Percentiles rank a stretch among this genome's conserved stretches.
Conservation (phyloP, 2,888 invertebrate species). For the Scelioninae gen. 2 region DNA sequence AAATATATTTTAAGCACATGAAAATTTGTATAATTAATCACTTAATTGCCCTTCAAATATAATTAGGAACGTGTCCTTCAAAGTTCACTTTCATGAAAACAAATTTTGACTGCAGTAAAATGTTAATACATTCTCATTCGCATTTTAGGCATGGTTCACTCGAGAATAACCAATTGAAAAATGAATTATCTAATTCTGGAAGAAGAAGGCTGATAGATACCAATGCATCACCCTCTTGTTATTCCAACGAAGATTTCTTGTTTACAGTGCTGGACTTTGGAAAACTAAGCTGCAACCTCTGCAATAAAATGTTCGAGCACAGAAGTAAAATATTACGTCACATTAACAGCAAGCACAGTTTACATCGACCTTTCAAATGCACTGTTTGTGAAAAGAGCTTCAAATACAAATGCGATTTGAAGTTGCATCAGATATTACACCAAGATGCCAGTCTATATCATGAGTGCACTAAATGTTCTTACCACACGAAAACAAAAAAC, state of each 20-base stretch:
- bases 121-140: too few relatives aligned
- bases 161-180: too few relatives aligned
- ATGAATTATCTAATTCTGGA: background rate
- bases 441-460: slow-evolving; percentile 60
- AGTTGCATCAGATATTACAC: slow-evolving; percentile 63
- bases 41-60: too few relatives aligned
- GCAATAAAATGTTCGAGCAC: slow-evolving; percentile 62
- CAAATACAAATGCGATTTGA: slow-evolving; percentile 68
- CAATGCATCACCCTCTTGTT: background rate
- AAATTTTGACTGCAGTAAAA: too few relatives aligned
- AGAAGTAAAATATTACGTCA: slow-evolving; percentile 66
- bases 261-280: slow-evolving; percentile 59
- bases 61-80: too few relatives aligned
- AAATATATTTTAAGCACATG: too few relatives aligned
- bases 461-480: slow-evolving; percentile 68
- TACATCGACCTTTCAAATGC: slow-evolving; percentile 65
- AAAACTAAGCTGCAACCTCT: slow-evolving; percentile 63
- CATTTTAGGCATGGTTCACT: too few relatives aligned
- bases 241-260: slow-evolving; percentile 6
- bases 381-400: slow-evolving; percentile 63
- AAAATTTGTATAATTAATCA: too few relatives aligned
- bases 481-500: slow-evolving; percentile 67
- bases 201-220: background rate
- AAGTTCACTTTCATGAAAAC: too few relatives aligned
- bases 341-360: slow-evolving; percentile 67